These are phyloP conservation scores for Scolopax bukidnonensis DNA, from an alignment of 2,797 vertebrate species.

Conservation along the genomic window DNA sequence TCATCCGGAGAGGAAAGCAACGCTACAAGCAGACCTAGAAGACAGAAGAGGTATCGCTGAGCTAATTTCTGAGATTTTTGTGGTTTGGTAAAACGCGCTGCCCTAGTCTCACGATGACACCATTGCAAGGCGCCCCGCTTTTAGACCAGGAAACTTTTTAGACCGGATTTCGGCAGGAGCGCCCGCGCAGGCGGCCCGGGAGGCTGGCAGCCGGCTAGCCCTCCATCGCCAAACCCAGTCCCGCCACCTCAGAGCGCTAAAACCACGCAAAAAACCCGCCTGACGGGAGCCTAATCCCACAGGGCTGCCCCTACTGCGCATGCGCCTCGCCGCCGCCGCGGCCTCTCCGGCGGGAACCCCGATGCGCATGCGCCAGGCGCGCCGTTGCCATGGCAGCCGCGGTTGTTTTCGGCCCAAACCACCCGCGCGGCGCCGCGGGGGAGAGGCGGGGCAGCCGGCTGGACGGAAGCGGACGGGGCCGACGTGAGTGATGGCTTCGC, in stretches of 20 bases:
- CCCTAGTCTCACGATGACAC: rapidly evolving
- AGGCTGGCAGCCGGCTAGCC: not conserved
- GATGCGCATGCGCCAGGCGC: not conserved
- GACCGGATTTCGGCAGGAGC: not conserved
- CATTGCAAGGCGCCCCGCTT: rapidly evolving
- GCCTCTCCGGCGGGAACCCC: not conserved
- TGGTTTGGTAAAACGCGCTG: rapidly evolving
- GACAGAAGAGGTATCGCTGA: rapidly evolving
- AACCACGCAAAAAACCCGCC: rapidly evolving
- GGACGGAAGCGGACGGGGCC: not conserved
- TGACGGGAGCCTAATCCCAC: rapidly evolving
- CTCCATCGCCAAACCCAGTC: not conserved
- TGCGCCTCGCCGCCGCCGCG: rapidly evolving
- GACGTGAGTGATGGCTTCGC: not conserved
- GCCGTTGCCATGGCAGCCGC: conserved; percentile 37
- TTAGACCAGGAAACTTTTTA: rapidly evolving
- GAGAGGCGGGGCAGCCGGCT: not conserved
- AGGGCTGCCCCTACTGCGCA: rapidly evolving
- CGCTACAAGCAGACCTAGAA: too few relatives aligned
- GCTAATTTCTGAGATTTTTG: too few relatives aligned
- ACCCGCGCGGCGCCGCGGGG: not conserved
- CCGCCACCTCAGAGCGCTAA: not conserved
- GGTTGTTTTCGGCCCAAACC: conserved; percentile 30
- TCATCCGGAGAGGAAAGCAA: too few relatives aligned
- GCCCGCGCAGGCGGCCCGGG: not conserved